Evolutionary conservation across 2,113 vertebrate genomes (phyloP).

Genomic region (Gymnobelideus leadbeateri): DNA sequence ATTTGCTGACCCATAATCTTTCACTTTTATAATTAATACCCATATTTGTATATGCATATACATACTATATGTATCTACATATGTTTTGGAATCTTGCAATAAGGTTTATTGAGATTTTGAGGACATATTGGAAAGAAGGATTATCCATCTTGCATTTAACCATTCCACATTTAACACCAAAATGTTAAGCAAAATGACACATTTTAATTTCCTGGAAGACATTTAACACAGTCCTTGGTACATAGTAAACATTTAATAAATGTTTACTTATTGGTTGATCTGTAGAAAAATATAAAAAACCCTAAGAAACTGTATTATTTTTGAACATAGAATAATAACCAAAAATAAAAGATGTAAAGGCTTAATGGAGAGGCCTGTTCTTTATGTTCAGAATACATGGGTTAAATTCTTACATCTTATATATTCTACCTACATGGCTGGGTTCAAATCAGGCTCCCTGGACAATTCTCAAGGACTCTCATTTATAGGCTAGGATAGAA

Average conservation of each 20-base stretch:
- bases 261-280: background rate
- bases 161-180: background rate
- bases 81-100: background rate
- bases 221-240: background rate
- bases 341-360: background rate
- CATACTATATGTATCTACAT: no score
- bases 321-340: background rate
- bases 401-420: background rate
- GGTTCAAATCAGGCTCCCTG: background rate
- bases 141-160: no score
- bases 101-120: no score
- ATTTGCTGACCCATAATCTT: background rate
- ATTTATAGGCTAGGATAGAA: background rate
- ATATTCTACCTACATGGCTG: background rate
- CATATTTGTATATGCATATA: no score
- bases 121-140: no score
- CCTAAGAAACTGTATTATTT: background rate
- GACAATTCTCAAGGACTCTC: background rate
- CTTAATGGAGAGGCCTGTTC: background rate
- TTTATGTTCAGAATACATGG: background rate
- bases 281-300: background rate
- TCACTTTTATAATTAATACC: background rate
- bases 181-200: background rate
- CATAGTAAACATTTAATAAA: background rate
- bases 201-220: background rate